Conservation (phyloP, 2,888 invertebrate species). For the Cosmorhoe ocellata region DNA sequence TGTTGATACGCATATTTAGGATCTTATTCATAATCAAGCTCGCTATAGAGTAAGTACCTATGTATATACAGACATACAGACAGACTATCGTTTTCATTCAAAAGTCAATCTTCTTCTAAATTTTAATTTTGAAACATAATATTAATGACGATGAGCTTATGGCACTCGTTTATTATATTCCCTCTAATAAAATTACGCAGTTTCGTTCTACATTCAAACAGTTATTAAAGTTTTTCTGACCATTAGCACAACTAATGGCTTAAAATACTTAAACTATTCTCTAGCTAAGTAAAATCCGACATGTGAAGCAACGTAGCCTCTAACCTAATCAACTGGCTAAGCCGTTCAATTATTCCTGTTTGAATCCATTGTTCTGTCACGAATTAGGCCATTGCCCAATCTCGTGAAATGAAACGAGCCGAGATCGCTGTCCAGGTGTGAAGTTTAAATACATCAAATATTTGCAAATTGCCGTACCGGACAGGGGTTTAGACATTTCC, state of each 20-base stretch:
- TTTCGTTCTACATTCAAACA: no score
- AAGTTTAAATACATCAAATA: conserved; percentile 58
- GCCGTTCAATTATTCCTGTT: conserved; percentile 25
- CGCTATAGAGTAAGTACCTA: no score
- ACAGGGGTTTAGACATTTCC: conserved; percentile 37
- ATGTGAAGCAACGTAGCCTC: conserved; percentile 11
- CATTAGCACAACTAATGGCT: conserved; percentile 2
- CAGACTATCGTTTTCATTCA: no score
- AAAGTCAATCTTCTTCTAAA: no score
- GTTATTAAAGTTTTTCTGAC: not conserved
- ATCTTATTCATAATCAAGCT: no score
- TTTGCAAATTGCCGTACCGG: conserved; percentile 48
- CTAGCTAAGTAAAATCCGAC: not conserved
- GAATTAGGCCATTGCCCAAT: conserved; percentile 41
- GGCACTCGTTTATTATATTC: not conserved
- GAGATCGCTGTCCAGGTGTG: conserved; percentile 47
- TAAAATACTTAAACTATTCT: conserved; percentile 12
- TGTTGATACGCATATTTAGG: no score
- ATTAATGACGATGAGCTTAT: no score
- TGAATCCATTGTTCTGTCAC: conserved; percentile 34
- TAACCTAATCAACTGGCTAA: conserved; percentile 7
- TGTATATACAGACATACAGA: no score
- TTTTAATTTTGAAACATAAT: no score
- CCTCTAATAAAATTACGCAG: not conserved
- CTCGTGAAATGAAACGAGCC: conserved; percentile 41